phyloP scores from a whole-genome alignment of 2,888 invertebrate species.

The Strigamia transsilvanica region DNA sequence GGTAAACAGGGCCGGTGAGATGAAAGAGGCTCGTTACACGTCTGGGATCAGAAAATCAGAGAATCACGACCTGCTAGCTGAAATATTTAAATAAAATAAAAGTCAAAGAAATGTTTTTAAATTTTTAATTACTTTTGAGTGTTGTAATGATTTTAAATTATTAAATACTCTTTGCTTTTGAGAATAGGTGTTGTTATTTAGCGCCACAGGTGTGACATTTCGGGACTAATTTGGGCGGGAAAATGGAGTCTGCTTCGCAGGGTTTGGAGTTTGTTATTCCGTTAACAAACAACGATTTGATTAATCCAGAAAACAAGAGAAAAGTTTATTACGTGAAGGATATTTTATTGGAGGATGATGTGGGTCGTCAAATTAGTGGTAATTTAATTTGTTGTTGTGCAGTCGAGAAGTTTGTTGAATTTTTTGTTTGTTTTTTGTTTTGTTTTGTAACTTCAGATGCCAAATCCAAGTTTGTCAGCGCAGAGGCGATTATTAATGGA shows the following conservation, averaged over 20 bases:
- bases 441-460: not conserved
- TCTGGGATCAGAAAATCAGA: not conserved
- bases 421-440: not conserved
- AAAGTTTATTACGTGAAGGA: not conserved
- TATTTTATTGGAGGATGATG: not conserved
- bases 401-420: not conserved
- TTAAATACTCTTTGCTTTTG: too few relatives aligned
- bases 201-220: too few relatives aligned
- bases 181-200: too few relatives aligned
- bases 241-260: not conserved
- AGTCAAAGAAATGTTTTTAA: too few relatives aligned
- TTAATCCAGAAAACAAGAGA: not conserved
- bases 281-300: not conserved
- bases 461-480: not conserved
- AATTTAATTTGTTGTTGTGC: not conserved
- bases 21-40: not conserved
- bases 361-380: not conserved
- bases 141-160: too few relatives aligned
- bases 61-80: not conserved
- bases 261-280: conserved; percentile 14
- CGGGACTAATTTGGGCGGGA: not conserved
- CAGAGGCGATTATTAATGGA: not conserved
- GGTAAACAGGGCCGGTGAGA: not conserved
- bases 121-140: too few relatives aligned
- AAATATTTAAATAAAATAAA: not conserved